Evolutionary conservation across 2,113 vertebrate genomes (phyloP).

Genomic region (Zapus hudsonius): DNA sequence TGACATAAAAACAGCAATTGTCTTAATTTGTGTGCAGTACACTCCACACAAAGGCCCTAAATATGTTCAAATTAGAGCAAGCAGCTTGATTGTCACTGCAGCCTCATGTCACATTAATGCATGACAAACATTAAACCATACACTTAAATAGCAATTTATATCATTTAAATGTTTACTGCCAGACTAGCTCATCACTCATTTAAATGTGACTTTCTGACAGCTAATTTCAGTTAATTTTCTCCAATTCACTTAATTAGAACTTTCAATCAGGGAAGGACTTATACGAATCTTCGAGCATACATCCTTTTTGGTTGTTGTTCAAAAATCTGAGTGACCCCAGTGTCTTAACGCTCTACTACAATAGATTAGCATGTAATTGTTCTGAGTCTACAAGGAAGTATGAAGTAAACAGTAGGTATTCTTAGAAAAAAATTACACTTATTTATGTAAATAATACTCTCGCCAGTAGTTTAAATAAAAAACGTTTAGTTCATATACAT

Average conservation of each 20-base stretch:
- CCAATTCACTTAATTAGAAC: slow-evolving; percentile 98
- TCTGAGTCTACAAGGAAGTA: slow-evolving; percentile 45
- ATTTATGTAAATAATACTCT: slow-evolving; percentile 75
- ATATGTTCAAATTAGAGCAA: slow-evolving; percentile 99
- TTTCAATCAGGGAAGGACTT: slow-evolving; percentile 92
- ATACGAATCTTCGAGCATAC: slow-evolving; percentile 82
- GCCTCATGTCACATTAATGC: slow-evolving; percentile 99
- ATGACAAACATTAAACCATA: slow-evolving; percentile 99
- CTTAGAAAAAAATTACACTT: slow-evolving; percentile 63
- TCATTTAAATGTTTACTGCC: slow-evolving; percentile 99
- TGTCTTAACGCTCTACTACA: slow-evolving; percentile 80
- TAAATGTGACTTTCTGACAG: slow-evolving; percentile 99
- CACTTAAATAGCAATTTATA: slow-evolving; percentile 99
- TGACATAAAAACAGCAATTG: slow-evolving; percentile 97
- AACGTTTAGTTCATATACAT: slow-evolving; percentile 75
- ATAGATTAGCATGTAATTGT: slow-evolving; percentile 78
- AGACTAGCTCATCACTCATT: slow-evolving; percentile 95
- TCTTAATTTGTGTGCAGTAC: slow-evolving; percentile 97
- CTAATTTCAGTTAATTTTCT: slow-evolving; percentile 98
- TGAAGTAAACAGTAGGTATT: slow-evolving; percentile 60
- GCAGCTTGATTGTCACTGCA: slow-evolving; percentile 99
- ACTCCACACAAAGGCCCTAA: slow-evolving; percentile 95
- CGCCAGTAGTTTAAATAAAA: slow-evolving; percentile 78
- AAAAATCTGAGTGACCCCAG: slow-evolving; percentile 79
- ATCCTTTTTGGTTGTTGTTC: slow-evolving; percentile 85